phyloP scores from a whole-genome alignment of 2,797 vertebrate species.

The Staurois parvus region DNA sequence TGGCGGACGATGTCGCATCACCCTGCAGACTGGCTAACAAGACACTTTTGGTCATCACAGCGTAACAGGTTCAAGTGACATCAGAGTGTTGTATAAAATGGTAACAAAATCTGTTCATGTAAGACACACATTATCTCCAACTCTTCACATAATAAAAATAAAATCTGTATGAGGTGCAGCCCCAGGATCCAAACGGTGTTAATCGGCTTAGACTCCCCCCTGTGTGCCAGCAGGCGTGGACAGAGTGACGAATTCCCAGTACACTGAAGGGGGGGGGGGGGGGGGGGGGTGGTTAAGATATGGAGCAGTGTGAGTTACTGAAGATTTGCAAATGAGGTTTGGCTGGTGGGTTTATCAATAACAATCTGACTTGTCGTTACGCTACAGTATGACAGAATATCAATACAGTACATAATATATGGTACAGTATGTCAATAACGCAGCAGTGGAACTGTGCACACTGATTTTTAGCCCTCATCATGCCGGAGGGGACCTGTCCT shows the following conservation, averaged over 20 bases:
- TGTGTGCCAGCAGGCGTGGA: background rate
- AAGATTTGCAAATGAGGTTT: background rate
- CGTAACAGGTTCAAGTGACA: constrained; percentile 24
- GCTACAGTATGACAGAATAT: constrained; percentile 35
- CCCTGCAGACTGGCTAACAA: background rate
- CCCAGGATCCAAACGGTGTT: too few species aligned
- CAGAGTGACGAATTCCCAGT: background rate
- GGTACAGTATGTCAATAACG: constrained; percentile 18
- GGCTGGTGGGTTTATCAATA: constrained; percentile 11
- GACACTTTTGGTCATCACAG: constrained; percentile 42
- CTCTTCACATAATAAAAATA: background rate
- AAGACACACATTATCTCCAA: background rate
- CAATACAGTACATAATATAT: constrained; percentile 49
- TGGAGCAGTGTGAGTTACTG: too few species aligned
- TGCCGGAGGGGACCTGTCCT: background rate
- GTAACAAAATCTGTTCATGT: constrained; percentile 16
- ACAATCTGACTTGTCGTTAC: background rate
- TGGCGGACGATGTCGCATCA: background rate
- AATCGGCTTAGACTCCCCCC: too few species aligned
- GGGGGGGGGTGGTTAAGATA: background rate
- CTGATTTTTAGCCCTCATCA: background rate
- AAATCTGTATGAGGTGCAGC: background rate
- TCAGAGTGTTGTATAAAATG: constrained; percentile 8
- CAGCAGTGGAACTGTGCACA: background rate
- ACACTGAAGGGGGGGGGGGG: background rate